Evolutionary conservation across 2,888 invertebrate species (phyloP).

Genomic region (Epistrophe eligans): DNA sequence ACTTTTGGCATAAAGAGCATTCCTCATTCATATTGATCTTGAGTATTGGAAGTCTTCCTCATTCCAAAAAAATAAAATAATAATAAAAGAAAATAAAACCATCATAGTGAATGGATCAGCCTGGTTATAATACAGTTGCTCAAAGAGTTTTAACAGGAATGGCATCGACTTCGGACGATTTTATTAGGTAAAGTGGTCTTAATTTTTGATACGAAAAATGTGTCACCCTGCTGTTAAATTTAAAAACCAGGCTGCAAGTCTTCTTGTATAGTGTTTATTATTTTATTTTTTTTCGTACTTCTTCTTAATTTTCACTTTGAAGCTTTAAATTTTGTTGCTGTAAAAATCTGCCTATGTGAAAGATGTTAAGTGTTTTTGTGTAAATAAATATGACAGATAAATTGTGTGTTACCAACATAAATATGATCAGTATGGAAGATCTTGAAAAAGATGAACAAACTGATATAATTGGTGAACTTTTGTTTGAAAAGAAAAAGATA

Average conservation of each 20-base stretch:
- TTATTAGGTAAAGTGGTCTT: conserved; percentile 37
- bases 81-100: conserved; percentile 13
- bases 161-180: conserved; percentile 36
- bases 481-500: conserved; percentile 15
- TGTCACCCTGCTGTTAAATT: conserved; percentile 34
- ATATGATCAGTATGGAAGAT: conserved; percentile 22
- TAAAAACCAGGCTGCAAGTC: conserved; percentile 18
- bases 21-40: conserved; percentile 35
- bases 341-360: neutral
- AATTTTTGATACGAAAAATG: conserved; percentile 1
- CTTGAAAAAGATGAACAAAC: conserved; percentile 30
- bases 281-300: neutral
- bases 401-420: conserved; percentile 8
- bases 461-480: conserved; percentile 31
- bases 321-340: neutral
- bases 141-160: conserved; percentile 28
- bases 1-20: conserved; percentile 44
- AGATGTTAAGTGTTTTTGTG: conserved; percentile 8
- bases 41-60: conserved; percentile 34
- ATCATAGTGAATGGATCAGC: conserved; percentile 35
- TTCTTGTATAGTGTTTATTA: conserved; percentile 7
- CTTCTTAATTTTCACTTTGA: neutral
- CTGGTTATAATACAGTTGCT: conserved; percentile 6
- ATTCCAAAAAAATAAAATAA: neutral
- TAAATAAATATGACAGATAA: conserved; percentile 19